phyloP scores from a whole-genome alignment of 2,113 vertebrate species.

The Hucho hucho region DNA sequence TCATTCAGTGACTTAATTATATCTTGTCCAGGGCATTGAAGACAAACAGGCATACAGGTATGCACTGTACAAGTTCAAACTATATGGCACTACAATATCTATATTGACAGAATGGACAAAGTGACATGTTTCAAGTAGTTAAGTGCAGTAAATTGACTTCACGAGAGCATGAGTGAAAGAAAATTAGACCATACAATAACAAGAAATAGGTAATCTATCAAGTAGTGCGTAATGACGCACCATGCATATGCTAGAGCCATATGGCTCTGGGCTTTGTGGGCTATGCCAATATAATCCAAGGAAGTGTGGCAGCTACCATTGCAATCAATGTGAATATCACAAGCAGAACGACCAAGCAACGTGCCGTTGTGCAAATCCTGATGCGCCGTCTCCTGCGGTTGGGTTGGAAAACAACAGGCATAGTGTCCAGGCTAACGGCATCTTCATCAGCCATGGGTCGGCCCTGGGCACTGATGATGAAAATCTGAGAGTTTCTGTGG shows the following conservation, averaged over 20 bases:
- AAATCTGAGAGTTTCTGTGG: constrained; percentile 77
- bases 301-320: constrained; percentile 83
- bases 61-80: too few relatives aligned
- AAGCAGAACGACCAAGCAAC: constrained; percentile 74
- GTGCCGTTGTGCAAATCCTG: constrained; percentile 75
- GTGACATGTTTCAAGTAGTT: background rate
- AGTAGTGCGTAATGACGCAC: background rate
- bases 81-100: too few relatives aligned
- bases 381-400: constrained; percentile 57
- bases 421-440: constrained; percentile 55
- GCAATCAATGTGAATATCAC: constrained; percentile 78
- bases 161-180: too few relatives aligned
- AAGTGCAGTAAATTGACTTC: background rate
- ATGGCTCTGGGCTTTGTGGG: background rate
- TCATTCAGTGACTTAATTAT: too few relatives aligned
- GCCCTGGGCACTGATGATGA: constrained; percentile 85
- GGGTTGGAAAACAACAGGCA: constrained; percentile 40
- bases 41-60: too few relatives aligned
- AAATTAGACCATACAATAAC: too few relatives aligned
- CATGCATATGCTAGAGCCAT: background rate
- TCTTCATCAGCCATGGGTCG: constrained; percentile 83
- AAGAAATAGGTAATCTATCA: background rate
- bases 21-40: too few relatives aligned
- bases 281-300: constrained; percentile 83
- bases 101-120: background rate